Conservation (phyloP, 64 coral and sea anemone species). For the Actinia tenebrosa region DNA sequence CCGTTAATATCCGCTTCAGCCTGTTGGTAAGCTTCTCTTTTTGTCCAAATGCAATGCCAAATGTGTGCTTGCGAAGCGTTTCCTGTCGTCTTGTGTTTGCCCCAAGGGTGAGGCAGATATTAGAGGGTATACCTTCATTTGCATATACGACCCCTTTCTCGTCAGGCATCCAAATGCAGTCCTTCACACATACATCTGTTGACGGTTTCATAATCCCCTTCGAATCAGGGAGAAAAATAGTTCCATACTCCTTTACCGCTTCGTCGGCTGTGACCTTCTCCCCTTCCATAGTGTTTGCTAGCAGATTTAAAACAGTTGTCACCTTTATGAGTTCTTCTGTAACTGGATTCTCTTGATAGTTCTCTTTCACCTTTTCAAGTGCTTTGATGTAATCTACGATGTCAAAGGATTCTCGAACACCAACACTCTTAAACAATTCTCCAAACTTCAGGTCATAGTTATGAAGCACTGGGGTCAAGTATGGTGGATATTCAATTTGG, state of each 20-base stretch:
- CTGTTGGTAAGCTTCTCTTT: constrained; percentile 76
- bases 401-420: constrained; percentile 50
- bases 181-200: constrained; percentile 43
- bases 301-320: neutral
- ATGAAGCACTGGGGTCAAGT: constrained; percentile 30
- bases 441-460: constrained; percentile 36
- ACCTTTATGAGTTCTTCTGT: constrained; percentile 13
- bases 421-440: constrained; percentile 29
- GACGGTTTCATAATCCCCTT: constrained; percentile 33
- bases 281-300: neutral
- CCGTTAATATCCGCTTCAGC: constrained; percentile 61
- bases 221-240: constrained; percentile 48
- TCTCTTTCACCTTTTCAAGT: constrained; percentile 23
- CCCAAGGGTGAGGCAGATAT: neutral
- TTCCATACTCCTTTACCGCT: neutral
- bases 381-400: constrained; percentile 9
- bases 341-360: constrained; percentile 1
- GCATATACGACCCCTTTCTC: constrained; percentile 25
- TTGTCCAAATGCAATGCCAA: constrained; percentile 75
- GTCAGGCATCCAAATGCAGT: constrained; percentile 61
- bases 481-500: constrained; percentile 25
- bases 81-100: constrained; percentile 61
- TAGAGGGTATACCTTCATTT: constrained; percentile 27
- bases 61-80: constrained; percentile 27
- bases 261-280: neutral